Evolutionary conservation across 2,797 vertebrate genomes (phyloP), one percentile per base, ranked within the genome.

Genomic region (Enteromius paludinosus): DNA sequence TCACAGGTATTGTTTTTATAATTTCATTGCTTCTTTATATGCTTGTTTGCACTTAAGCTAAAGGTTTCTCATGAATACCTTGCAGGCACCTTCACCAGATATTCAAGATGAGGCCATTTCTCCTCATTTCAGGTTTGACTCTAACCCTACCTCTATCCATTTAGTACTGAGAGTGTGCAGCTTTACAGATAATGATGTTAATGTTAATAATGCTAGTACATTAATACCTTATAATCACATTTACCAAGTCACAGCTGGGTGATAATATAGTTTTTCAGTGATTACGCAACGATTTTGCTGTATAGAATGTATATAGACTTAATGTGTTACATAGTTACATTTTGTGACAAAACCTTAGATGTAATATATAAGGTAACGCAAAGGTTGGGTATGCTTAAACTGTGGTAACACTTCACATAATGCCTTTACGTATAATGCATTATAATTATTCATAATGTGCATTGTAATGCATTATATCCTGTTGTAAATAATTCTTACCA

Each of bases 91-190:
- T 38, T 78, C 81, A 82, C 56, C 86, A 23, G 76, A 79, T 81
- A n/a, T 71, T 23, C 83, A 84, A 52, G 59, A 78, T 45, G 79
- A 84, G 49, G 76, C 71, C 8, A 59, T 41, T 47, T 66, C 77
- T 35, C 82, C 83, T 45, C 76, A 70, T 38, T 87, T 84, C 86
- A 87, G 86, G 88, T 89, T 80, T 47, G 81, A 85, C 33, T 70
- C 17, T 20, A 12, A 66, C 33, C 59, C 73, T 72, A n/a, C 28
- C 52, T 62, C 14, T 72, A 12, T 33, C 17, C 3, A 33, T n/a
- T 52, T 30, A 72, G 45, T 18, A 18, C 10, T n/a, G 28, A 20
- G 45, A 1, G 2, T n/a, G 10, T 71, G n/a, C 66, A 45, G 15
- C 69, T 49, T 71, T 71, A 20, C 15, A 54, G 10, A 33, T 30